Base-by-base conservation (phyloP, 2,888 invertebrate species). In the Oligia strigilis region DNA sequence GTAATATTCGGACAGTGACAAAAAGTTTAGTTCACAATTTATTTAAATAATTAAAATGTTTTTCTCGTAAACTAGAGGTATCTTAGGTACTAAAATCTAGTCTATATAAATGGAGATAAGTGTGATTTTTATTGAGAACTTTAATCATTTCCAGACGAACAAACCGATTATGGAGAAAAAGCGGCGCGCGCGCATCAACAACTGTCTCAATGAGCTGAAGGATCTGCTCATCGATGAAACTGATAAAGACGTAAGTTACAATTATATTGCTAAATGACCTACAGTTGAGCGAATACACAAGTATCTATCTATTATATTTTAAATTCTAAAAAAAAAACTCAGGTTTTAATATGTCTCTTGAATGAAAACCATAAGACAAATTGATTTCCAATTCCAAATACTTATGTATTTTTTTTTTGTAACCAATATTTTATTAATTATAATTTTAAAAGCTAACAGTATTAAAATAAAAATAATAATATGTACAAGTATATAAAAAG, bases 91-190 rank as follows among this genome's bases (percentile, higher is more conserved):
- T 23, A 14, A 23, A n/a, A 40, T 3, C 4, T 0, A 5, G 8
- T n/a, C 9, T 8, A 49, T n/a, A 49, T 23, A 29, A 58, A 43
- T 40, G 23, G 40, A 23, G 40, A 40, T 11, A 29, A 29, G 5
- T 52, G 52, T 36, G 29, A 29, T 55, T 13, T 49, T 74, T 58
- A 82, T 73, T 36, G 52, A 29, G 43, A 36, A 40, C 55, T 74
- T 78, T 6, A 9, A 52, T 65, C 0, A 75, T 72, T 87, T 88
- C 17, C 98, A 99, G 99, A 99, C 98, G 77, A 99, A 99, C 93
- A 99, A 99, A 94, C 99, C 99, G 55, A 98, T 99, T 90, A 99
- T 99, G 99, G 99, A 99, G 95, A 99, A 99, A 95, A 97, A 98
- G 90, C 97, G 99, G 88, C 97, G 99, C 88, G 99, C 99, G 77